phyloP scores from a whole-genome alignment of 2,797 vertebrate genomes.

The Emys orbicularis region DNA sequence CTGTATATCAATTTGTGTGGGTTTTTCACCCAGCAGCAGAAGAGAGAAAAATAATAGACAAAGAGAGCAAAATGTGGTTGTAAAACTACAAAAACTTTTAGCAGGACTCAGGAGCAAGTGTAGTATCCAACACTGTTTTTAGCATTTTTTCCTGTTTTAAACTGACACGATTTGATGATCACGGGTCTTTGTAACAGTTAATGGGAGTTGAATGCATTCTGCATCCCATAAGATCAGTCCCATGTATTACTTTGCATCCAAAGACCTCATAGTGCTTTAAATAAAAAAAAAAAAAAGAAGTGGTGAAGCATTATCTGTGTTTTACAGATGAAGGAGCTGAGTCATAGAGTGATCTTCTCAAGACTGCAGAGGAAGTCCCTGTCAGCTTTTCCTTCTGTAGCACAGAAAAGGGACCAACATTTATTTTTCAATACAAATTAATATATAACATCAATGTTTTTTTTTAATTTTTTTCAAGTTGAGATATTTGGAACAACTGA shows the following conservation, averaged over 20 bases:
- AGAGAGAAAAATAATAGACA: neutral
- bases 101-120: accelerated
- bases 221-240: neutral
- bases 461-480: neutral
- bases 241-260: neutral
- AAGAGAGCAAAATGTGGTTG: neutral
- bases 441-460: neutral
- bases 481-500: neutral
- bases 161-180: accelerated
- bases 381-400: neutral
- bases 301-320: neutral
- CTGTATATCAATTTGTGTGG: accelerated
- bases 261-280: neutral
- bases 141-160: accelerated
- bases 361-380: neutral
- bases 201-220: neutral
- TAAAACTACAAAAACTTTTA: neutral
- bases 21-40: neutral
- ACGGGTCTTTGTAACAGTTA: neutral
- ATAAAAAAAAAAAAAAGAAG: neutral
- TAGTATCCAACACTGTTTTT: accelerated
- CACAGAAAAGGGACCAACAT: neutral
- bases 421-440: neutral
- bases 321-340: neutral
- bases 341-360: neutral